Percentiles rank a stretch among this genome's conserved stretches.
Conservation (phyloP, 1,140 invertebrate species). For the Macrobrachium rosenbergii region DNA sequence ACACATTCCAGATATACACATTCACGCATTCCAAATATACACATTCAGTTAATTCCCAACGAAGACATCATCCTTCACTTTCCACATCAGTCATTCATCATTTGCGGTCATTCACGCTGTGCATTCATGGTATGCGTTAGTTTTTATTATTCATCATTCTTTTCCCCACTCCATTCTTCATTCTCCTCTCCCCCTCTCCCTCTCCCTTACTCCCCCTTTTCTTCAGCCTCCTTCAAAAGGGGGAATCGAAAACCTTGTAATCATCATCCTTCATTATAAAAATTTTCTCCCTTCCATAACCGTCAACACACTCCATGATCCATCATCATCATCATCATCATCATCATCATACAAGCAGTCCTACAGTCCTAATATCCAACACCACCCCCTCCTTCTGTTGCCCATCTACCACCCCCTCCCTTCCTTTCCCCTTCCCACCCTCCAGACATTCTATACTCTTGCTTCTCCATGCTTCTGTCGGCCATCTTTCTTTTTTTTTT, state of each 20-base stretch:
- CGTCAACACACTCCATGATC: too few relatives aligned
- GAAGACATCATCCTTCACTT: not conserved
- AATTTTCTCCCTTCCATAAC: not conserved
- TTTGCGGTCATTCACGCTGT: not conserved
- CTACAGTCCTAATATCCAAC: not conserved
- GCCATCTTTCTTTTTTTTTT: not conserved
- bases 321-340: too few relatives aligned
- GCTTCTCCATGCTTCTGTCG: not conserved
- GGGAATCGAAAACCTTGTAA: not conserved
- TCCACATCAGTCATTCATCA: not conserved
- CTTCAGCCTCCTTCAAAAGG: not conserved
- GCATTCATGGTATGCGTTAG: not conserved
- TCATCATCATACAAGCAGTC: not conserved
- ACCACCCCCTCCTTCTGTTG: not conserved
- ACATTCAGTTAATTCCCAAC: too few relatives aligned
- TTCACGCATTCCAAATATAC: too few relatives aligned
- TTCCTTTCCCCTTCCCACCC: not conserved
- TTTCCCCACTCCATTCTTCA: not conserved
- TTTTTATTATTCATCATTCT: too few relatives aligned
- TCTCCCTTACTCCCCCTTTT: not conserved
- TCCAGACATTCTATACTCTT: not conserved
- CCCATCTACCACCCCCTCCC: not conserved
- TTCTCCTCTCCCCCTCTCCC: not conserved
- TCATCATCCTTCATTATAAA: constrained; percentile 14
- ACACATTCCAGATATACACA: too few relatives aligned